Conservation (phyloP, 2,797 vertebrate genomes). For the Harpagifer antarcticus region DNA sequence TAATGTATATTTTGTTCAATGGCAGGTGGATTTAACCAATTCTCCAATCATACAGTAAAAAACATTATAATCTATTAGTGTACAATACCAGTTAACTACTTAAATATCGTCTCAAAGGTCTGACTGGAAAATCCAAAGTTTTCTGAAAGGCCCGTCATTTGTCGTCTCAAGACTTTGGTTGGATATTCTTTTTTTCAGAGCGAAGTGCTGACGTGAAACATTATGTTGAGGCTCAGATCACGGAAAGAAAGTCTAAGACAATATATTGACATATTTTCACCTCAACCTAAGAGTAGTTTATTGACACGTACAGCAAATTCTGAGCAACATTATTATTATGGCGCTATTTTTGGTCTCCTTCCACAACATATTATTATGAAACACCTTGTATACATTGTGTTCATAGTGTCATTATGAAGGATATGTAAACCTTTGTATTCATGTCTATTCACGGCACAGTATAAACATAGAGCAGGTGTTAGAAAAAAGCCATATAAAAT, state of each 20-base stretch:
- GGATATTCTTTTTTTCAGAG: not conserved
- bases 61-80: not conserved
- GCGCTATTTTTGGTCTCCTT: too few relatives aligned
- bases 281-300: too few relatives aligned
- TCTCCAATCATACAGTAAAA: not conserved
- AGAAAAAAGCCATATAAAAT: constrained; percentile 25
- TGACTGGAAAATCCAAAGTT: not conserved
- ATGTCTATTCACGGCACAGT: too few relatives aligned
- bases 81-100: not conserved
- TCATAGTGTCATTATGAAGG: not conserved
- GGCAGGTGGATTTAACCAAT: not conserved
- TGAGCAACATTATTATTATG: too few relatives aligned
- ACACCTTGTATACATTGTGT: not conserved
- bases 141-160: not conserved
- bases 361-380: not conserved
- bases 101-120: not conserved
- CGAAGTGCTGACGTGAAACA: not conserved
- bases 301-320: too few relatives aligned
- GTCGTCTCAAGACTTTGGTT: not conserved
- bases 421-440: too few relatives aligned
- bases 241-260: not conserved
- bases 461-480: constrained; percentile 25
- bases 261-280: too few relatives aligned
- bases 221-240: not conserved
- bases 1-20: not conserved